These are phyloP conservation scores for Carcharodon carcharias DNA, from an alignment of 2,797 vertebrate species.

Conservation along the genomic window DNA sequence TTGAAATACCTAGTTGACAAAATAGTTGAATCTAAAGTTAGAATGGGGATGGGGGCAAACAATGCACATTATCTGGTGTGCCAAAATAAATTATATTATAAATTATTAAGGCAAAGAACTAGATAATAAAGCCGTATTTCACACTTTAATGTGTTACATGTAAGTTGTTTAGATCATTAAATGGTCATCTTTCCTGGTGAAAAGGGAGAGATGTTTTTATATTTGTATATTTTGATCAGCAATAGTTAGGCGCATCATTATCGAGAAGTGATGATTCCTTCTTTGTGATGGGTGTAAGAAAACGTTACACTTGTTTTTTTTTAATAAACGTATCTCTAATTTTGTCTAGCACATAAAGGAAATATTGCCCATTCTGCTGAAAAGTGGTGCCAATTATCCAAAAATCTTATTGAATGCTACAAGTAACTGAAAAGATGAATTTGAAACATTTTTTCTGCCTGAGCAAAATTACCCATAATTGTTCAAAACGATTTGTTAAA, in stretches of 20 bases:
- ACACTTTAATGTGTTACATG: background rate
- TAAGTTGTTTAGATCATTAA: background rate
- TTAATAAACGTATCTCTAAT: background rate
- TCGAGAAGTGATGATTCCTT: background rate
- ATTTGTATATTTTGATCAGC: background rate
- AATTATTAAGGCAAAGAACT: conserved; percentile 1
- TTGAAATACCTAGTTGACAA: background rate
- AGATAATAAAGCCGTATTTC: background rate
- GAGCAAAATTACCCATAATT: no score
- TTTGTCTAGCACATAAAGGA: background rate
- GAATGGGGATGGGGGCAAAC: background rate
- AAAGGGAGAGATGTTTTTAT: background rate
- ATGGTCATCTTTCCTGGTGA: background rate
- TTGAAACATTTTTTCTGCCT: background rate
- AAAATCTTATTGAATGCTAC: background rate
- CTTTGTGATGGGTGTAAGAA: background rate
- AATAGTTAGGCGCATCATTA: background rate
- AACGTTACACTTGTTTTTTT: background rate
- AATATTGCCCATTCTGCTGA: background rate
- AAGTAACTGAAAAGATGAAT: background rate
- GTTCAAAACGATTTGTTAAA: background rate
- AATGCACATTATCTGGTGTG: background rate
- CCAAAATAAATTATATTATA: background rate
- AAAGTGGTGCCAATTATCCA: background rate
- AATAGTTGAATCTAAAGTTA: background rate